A percentile compares a stretch with the other conserved stretches of the same genome.
These are phyloP conservation scores for Halocaridina rubra DNA, from an alignment of 2,888 invertebrate genomes.

Conservation along the genomic window DNA sequence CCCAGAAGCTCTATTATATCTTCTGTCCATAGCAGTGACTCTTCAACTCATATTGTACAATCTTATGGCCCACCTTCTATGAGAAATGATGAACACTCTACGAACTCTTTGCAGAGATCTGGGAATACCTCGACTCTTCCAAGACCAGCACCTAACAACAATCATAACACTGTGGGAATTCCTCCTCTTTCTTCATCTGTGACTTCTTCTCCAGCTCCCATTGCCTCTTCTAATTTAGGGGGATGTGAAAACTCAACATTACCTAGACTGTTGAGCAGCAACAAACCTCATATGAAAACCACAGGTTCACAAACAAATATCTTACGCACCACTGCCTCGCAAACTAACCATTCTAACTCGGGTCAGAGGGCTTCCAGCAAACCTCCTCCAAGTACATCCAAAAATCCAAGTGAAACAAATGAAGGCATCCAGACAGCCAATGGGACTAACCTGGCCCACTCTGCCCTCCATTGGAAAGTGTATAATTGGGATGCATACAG, in stretches of 20 bases:
- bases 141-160: constrained; percentile 1
- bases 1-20: constrained; percentile 61
- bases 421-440: constrained; percentile 16
- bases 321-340: constrained; percentile 29
- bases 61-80: constrained; percentile 41
- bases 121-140: constrained; percentile 17
- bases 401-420: constrained; percentile 3
- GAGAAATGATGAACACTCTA: not conserved
- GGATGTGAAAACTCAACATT: constrained; percentile 21
- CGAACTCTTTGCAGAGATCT: constrained; percentile 49
- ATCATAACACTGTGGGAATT: not conserved
- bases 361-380: constrained; percentile 24
- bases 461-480: constrained; percentile 51
- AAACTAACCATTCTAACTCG: constrained; percentile 33
- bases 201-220: constrained; percentile 29
- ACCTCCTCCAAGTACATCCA: constrained; percentile 25
- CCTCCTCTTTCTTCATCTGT: constrained; percentile 14
- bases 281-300: constrained; percentile 26
- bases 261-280: not conserved
- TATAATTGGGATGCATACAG: constrained; percentile 58
- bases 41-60: constrained; percentile 58
- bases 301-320: constrained; percentile 47
- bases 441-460: constrained; percentile 43
- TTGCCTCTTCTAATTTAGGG: constrained; percentile 9
- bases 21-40: constrained; percentile 45